A percentile compares a stretch with the other conserved stretches of the same genome.
Conservation (phyloP, 2,888 invertebrate species). For the Chouioia cunea region DNA sequence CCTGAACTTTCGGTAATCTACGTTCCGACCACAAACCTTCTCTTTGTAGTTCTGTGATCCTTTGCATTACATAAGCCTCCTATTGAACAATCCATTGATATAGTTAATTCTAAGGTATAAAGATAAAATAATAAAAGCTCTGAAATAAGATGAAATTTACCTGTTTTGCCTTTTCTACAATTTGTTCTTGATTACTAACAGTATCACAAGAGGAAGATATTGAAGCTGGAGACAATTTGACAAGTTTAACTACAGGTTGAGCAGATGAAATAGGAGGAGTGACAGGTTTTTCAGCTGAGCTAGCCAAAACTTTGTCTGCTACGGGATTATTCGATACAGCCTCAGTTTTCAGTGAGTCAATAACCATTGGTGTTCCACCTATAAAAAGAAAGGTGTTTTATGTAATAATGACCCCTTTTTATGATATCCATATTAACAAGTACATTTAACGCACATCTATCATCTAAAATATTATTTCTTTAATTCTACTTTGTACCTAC, state of each 20-base stretch:
- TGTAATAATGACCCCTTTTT: no score
- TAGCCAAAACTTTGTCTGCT: constrained; percentile 49
- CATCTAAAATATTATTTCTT: no score
- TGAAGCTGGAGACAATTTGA: constrained; percentile 60
- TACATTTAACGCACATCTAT: no score
- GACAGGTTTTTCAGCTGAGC: constrained; percentile 48
- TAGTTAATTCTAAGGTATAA: neutral
- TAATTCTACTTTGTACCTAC: no score
- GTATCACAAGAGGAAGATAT: constrained; percentile 59
- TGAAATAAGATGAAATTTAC: constrained; percentile 60
- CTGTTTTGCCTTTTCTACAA: constrained; percentile 88
- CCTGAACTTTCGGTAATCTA: constrained; percentile 91
- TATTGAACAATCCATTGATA: constrained; percentile 59
- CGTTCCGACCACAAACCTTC: constrained; percentile 96
- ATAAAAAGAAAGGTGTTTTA: constrained; percentile 49
- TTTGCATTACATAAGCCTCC: constrained; percentile 94
- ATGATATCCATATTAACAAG: no score
- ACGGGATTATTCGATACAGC: constrained; percentile 49
- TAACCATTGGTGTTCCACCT: constrained; percentile 70
- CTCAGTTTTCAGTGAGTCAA: constrained; percentile 58
- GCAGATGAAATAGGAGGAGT: constrained; percentile 50
- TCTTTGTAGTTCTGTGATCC: constrained; percentile 91
- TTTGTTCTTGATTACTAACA: constrained; percentile 77
- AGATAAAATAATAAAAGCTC: neutral
- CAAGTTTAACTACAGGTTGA: constrained; percentile 64